Conservation (phyloP, 2,113 vertebrate genomes). For the Apodemus sylvaticus region DNA sequence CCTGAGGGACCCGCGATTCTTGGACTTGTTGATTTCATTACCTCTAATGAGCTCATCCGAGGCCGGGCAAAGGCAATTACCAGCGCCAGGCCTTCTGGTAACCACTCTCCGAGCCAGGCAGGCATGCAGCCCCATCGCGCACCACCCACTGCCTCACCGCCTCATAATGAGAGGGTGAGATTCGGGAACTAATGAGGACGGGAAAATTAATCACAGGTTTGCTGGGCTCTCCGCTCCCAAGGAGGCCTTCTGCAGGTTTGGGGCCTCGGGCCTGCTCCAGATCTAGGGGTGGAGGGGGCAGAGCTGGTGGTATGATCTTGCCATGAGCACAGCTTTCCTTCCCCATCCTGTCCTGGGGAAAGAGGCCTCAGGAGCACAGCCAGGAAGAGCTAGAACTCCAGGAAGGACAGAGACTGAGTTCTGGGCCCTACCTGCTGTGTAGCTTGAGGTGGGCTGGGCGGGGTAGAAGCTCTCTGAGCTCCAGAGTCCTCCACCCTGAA, state of each 20-base stretch:
- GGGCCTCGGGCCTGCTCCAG: neutral
- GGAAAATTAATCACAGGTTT: slow-evolving; percentile 82
- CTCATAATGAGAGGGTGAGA: slow-evolving; percentile 82
- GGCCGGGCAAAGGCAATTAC: slow-evolving; percentile 75
- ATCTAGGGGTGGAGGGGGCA: neutral
- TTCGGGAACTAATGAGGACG: slow-evolving; percentile 83
- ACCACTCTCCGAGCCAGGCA: neutral
- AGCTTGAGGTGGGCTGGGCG: fast-evolving
- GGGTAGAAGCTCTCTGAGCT: neutral
- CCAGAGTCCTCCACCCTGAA: too few species aligned
- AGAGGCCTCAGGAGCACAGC: neutral
- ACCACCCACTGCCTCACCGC: slow-evolving; percentile 59
- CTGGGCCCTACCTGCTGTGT: neutral
- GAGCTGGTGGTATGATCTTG: fast-evolving
- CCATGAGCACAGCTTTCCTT: neutral
- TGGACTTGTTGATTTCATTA: slow-evolving; percentile 44
- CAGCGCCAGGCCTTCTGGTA: slow-evolving; percentile 49
- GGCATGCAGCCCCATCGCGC: neutral
- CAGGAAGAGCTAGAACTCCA: neutral
- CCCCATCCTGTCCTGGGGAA: fast-evolving
- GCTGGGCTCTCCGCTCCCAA: neutral
- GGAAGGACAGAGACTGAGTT: neutral
- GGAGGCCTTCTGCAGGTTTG: neutral
- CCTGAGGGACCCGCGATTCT: fast-evolving
- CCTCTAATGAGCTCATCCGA: slow-evolving; percentile 81